Percentiles rank a stretch among this genome's conserved stretches.
These are phyloP conservation scores for Cremastobaeus sp. DNA, from an alignment of 2,888 invertebrate genomes.

Conservation along the genomic window DNA sequence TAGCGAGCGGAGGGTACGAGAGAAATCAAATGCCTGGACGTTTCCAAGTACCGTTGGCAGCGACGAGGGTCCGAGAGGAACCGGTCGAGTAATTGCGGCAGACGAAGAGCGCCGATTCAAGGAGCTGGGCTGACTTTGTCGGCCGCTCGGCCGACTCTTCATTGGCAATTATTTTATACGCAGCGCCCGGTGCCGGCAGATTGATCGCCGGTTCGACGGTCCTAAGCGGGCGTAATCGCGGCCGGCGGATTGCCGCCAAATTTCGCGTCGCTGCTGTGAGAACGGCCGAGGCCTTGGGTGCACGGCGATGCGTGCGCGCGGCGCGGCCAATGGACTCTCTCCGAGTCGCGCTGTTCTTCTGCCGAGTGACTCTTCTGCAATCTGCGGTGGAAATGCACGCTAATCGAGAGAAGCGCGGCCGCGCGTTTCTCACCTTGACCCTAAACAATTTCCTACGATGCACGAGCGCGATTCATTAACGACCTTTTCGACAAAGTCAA, in stretches of 20 bases:
- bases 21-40: constrained; percentile 49
- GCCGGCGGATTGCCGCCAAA: too few relatives aligned
- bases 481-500: constrained; percentile 5
- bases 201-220: too few relatives aligned
- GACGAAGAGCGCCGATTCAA: constrained; percentile 60
- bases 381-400: too few relatives aligned
- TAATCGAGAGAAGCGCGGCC: too few relatives aligned
- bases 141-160: too few relatives aligned
- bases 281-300: too few relatives aligned
- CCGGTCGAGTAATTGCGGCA: constrained; percentile 68
- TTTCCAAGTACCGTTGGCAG: constrained; percentile 59
- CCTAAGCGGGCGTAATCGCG: too few relatives aligned
- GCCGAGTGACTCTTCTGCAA: too few relatives aligned
- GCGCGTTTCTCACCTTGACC: constrained; percentile 21
- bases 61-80: constrained; percentile 62
- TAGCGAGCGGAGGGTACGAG: constrained; percentile 21
- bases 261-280: too few relatives aligned
- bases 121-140: constrained; percentile 43
- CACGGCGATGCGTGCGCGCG: too few relatives aligned
- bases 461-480: constrained; percentile 25
- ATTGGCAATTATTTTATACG: not conserved
- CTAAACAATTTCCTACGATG: constrained; percentile 24
- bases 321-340: too few relatives aligned
- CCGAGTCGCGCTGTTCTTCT: constrained; percentile 26
- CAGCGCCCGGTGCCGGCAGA: too few relatives aligned